phyloP scores from a whole-genome alignment of 1,140 invertebrate genomes.

The Rhagoletis pomonella region DNA sequence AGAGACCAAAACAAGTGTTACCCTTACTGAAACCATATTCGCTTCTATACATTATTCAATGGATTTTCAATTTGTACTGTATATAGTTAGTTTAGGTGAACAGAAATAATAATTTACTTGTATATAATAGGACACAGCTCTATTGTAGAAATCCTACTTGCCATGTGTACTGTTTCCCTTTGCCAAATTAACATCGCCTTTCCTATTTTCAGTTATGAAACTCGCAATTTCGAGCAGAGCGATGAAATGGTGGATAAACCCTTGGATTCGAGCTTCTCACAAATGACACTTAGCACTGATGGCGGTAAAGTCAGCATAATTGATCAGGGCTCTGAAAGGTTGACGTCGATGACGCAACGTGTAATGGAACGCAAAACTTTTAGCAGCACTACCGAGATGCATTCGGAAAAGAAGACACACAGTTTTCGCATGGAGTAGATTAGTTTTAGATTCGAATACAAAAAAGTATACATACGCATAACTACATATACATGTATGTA shows the following conservation, averaged over 20 bases:
- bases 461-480: background rate
- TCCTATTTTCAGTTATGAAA: conserved; percentile 66
- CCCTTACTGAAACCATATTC: too few species aligned
- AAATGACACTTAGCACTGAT: conserved; percentile 71
- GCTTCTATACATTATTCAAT: too few species aligned
- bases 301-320: conserved; percentile 70
- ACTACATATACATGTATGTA: background rate
- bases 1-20: too few species aligned
- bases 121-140: too few species aligned
- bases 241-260: conserved; percentile 63
- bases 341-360: conserved; percentile 75
- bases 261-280: conserved; percentile 70
- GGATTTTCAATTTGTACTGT: too few species aligned
- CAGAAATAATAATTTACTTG: too few species aligned
- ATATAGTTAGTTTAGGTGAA: too few species aligned
- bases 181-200: background rate
- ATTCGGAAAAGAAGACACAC: conserved; percentile 74
- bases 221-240: conserved; percentile 70
- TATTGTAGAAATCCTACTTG: too few species aligned
- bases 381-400: conserved; percentile 75
- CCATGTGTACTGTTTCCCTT: too few species aligned
- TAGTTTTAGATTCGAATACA: conserved; percentile 31
- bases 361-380: conserved; percentile 77
- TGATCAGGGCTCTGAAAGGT: conserved; percentile 68
- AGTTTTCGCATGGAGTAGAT: conserved; percentile 72